phyloP scores from a whole-genome alignment of 2,888 invertebrate species.

The Sminthurinus aureus region DNA sequence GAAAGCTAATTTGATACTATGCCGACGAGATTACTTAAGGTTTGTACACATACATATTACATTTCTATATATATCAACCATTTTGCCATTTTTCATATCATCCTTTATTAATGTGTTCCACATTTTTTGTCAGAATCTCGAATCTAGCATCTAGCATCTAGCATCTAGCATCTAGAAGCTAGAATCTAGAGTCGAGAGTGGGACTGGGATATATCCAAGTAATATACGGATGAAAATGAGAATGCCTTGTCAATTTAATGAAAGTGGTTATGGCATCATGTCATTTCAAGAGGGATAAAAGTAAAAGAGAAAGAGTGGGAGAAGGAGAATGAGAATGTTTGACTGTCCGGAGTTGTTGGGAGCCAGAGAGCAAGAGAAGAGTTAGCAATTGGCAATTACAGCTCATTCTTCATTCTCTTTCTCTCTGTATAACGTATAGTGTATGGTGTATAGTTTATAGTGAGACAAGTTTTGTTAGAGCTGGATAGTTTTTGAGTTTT shows the following conservation, averaged over 20 bases:
- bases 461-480: not conserved
- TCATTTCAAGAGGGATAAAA: not conserved
- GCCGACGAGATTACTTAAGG: conserved; percentile 89
- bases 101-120: not conserved
- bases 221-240: not conserved
- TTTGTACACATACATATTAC: conserved; percentile 23
- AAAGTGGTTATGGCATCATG: not conserved
- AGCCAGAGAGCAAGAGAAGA: not conserved
- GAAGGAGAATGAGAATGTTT: no score
- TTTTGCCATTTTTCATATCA: not conserved
- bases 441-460: no score
- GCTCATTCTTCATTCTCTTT: not conserved
- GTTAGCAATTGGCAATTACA: not conserved
- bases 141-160: not conserved
- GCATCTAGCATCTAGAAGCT: no score
- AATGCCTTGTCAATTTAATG: not conserved
- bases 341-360: no score
- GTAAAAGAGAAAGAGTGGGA: not conserved
- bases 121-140: conserved; percentile 1
- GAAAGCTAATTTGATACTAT: conserved; percentile 92
- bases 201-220: no score
- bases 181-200: no score
- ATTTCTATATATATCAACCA: no score
- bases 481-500: not conserved
- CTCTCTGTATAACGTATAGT: not conserved